Evolutionary conservation across 2,113 vertebrate genomes (phyloP).

Genomic region (Elephantulus edwardii): DNA sequence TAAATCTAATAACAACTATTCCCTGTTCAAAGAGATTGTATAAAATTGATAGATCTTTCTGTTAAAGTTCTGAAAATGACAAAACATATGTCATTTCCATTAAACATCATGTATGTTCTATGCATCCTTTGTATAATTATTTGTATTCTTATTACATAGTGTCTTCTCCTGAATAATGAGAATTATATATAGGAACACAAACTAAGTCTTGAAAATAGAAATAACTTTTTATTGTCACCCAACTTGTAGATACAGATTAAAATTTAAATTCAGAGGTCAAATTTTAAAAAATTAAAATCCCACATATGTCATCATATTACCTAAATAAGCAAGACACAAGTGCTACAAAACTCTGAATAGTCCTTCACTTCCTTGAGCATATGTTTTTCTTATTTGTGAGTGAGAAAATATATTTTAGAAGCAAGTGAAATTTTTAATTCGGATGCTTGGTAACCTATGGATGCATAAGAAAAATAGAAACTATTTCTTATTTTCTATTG

Average conservation of each 20-base stretch:
- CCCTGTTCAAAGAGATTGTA: neutral
- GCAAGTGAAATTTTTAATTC: too few relatives aligned
- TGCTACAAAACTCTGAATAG: neutral
- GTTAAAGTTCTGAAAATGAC: neutral
- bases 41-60: neutral
- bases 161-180: too few relatives aligned
- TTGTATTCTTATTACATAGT: slow-evolving; percentile 18
- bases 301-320: neutral
- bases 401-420: too few relatives aligned
- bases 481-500: too few relatives aligned
- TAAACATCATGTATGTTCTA: neutral
- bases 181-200: too few relatives aligned
- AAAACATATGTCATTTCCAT: neutral
- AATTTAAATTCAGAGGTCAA: neutral
- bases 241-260: neutral
- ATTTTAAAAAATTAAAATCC: neutral
- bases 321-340: neutral
- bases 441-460: neutral
- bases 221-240: neutral
- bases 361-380: neutral
- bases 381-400: neutral
- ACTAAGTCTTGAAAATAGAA: neutral
- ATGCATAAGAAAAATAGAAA: neutral
- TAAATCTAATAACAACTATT: neutral
- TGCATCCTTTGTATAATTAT: neutral